Evolutionary conservation across 2,113 vertebrate species (phyloP), one percentile per base, ranked within the genome.

Genomic region (Xenopus borealis): DNA sequence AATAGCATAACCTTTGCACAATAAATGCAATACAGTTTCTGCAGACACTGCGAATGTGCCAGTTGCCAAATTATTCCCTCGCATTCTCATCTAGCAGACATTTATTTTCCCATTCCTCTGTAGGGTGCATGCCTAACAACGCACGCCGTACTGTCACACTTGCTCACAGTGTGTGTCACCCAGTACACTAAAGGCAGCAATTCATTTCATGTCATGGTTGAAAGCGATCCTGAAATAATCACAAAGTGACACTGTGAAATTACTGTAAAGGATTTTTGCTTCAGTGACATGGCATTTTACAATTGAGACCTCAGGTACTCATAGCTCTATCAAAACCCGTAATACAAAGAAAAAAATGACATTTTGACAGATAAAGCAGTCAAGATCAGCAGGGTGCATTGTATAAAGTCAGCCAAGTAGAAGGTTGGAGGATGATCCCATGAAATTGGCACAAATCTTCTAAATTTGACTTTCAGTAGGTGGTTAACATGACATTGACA

Each of bases 231-330:
- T 91, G 88, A 93, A 92, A 93, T 89, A 91, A 93, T 93, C 88
- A 86, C 83, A 85, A 89, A 92, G 91, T 89, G 89, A 93, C 89
- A 89, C 89, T 89, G 89, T 92, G 92, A 93, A 91, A 92, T 93
- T 90, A 90, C 83, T 83, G 84, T 85, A 89, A 89, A 88, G 88
- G 85, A 89, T 78, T 58, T 79, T 40, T 76, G 79, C 2, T 46
- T 80, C 61, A 0, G 80, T 88, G 85, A 83, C 85, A 79, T 85
- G 87, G 84, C 85, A 86, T 87, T 82, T 86, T 87, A 87, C 89
- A 89, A 86, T 85, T 85, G 86, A 92, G 91, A 90, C 91, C 87
- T 89, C 85, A 70, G 81, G 72, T 83, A 84, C 89, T 87, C 87
- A 81, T 81, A 80, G 83, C 83, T 84, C 86, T 81, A 86, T 91